A percentile compares a stretch with the other conserved stretches of the same genome.
Evolutionary conservation across 2,113 vertebrate species (phyloP).

Genomic region (Scartelaos histophorus): DNA sequence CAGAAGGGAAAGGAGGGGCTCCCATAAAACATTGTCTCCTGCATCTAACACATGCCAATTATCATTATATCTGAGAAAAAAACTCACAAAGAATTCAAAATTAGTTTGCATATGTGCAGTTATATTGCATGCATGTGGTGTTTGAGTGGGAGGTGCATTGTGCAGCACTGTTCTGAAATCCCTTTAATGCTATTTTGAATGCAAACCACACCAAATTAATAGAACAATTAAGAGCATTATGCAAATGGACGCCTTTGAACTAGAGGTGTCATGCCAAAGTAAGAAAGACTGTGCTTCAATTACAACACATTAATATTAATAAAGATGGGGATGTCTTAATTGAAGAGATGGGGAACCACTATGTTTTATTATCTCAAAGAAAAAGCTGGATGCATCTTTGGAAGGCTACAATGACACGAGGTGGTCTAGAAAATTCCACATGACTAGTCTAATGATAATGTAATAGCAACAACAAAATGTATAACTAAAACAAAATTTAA

Average conservation of each 20-base stretch:
- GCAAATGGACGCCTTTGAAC: background rate
- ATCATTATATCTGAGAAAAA: background rate
- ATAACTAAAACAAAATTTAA: background rate
- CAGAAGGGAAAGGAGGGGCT: slow-evolving; percentile 69
- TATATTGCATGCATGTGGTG: background rate
- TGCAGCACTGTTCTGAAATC: slow-evolving; percentile 21
- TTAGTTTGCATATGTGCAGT: slow-evolving; percentile 9
- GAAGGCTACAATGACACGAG: background rate
- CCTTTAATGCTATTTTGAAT: slow-evolving; percentile 5
- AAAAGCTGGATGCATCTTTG: background rate
- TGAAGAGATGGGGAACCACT: background rate
- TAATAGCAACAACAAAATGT: background rate
- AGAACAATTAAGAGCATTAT: background rate
- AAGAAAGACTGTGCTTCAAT: background rate
- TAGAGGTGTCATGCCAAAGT: slow-evolving; percentile 5
- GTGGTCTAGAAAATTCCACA: background rate
- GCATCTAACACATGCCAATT: slow-evolving; percentile 42
- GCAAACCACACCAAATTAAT: slow-evolving; percentile 7
- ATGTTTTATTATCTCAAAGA: background rate
- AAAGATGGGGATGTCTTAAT: background rate
- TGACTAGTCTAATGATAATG: background rate
- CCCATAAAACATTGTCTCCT: slow-evolving; percentile 50
- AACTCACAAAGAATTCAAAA: slow-evolving; percentile 9
- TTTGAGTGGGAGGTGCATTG: background rate
- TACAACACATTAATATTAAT: background rate